phyloP scores from a whole-genome alignment of 2,113 vertebrate species.

The Zapus hudsonius region DNA sequence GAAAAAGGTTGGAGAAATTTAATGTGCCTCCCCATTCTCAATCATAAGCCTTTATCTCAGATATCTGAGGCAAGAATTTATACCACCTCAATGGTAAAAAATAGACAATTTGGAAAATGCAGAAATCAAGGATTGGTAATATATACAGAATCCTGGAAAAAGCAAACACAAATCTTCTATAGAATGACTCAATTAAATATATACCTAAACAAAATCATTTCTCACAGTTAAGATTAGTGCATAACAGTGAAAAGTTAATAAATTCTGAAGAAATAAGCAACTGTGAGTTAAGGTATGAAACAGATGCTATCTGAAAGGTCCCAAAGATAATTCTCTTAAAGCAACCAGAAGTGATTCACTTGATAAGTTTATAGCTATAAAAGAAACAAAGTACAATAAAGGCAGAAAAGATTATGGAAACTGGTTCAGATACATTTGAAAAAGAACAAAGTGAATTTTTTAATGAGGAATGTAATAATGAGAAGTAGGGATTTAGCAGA shows the following conservation, averaged over 20 bases:
- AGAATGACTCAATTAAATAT: not conserved
- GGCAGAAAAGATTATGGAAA: not conserved
- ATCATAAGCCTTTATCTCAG: not conserved
- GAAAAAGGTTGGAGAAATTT: not conserved
- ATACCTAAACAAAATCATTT: not conserved
- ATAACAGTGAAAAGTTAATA: not conserved
- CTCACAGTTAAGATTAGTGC: not conserved
- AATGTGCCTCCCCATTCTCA: not conserved
- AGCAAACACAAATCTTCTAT: not conserved
- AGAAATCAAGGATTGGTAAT: not conserved
- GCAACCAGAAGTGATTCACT: not conserved
- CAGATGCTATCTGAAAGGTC: not conserved
- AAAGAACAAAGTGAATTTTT: not conserved
- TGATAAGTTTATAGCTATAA: not conserved
- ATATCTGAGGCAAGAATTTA: not conserved
- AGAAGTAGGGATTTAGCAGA: not conserved
- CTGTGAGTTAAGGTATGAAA: conserved; percentile 1
- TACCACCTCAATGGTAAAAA: not conserved
- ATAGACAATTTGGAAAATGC: not conserved
- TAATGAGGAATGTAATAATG: not conserved
- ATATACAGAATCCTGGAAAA: not conserved
- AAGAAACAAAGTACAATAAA: not conserved
- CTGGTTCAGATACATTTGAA: not conserved
- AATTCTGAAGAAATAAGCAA: conserved; percentile 19
- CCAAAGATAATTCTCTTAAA: not conserved